Evolutionary conservation across 1,140 invertebrate genomes (phyloP).

Genomic region (Euglossa dilemma): DNA sequence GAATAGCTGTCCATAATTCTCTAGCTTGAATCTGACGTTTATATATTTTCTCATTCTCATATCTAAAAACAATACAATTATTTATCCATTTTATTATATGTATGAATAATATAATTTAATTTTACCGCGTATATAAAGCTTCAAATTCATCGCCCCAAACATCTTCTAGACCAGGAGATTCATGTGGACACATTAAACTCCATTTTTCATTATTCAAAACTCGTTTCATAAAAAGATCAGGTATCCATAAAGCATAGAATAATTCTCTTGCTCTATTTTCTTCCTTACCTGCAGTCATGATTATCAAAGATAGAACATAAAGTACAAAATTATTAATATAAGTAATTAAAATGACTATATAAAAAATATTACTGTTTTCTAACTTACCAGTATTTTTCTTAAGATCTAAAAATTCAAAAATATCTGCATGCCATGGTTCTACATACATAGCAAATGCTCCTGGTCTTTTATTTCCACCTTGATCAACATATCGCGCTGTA

Average conservation of each 20-base stretch:
- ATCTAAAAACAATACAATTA: slow-evolving; percentile 82
- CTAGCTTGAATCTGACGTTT: slow-evolving; percentile 92
- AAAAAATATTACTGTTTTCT: background rate
- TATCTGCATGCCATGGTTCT: slow-evolving; percentile 99
- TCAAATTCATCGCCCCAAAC: slow-evolving; percentile 98
- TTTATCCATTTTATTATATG: background rate
- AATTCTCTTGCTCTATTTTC: slow-evolving; percentile 96
- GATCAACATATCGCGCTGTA: slow-evolving; percentile 98
- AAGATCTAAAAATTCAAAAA: slow-evolving; percentile 97
- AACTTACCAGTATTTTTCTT: slow-evolving; percentile 94
- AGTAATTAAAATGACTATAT: background rate
- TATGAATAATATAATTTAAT: background rate
- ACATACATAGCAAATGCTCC: slow-evolving; percentile 99
- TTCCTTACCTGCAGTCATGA: slow-evolving; percentile 83
- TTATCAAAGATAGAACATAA: background rate
- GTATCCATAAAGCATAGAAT: slow-evolving; percentile 99
- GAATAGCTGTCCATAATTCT: slow-evolving; percentile 96
- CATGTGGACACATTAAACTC: slow-evolving; percentile 98
- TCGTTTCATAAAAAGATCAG: slow-evolving; percentile 99
- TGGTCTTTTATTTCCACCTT: slow-evolving; percentile 99
- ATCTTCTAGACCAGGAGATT: slow-evolving; percentile 95
- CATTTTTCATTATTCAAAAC: slow-evolving; percentile 94
- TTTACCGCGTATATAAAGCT: slow-evolving; percentile 91
- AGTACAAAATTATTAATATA: slow-evolving; percentile 7
- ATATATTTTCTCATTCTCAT: slow-evolving; percentile 92